Base-by-base conservation (phyloP, 2,113 vertebrate genomes). In the Pachyramphus minor region DNA sequence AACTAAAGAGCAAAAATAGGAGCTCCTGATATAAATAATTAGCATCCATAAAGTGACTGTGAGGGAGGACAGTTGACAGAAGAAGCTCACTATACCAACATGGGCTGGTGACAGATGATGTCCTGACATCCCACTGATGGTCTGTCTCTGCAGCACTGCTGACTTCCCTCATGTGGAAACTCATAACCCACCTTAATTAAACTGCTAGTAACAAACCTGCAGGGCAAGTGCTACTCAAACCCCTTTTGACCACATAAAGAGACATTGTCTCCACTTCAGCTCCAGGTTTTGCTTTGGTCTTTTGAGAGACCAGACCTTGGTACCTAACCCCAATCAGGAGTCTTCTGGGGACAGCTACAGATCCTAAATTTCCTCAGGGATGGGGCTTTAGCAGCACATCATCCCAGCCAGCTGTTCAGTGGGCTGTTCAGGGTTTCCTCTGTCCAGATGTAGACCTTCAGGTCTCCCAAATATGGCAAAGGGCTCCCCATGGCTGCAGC, bases 251-350 rank as follows among this genome's bases (percentile, higher is more conserved):
- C 35, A 15, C 17, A 24, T 1, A 58, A 69, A 69, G 22, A 56
- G 55, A 69, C 59, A 14, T 5, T 62, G 18, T 64, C 41, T 85
- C 30, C 27, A 47, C 7, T 50, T 59, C 42, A 67, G 31, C 31
- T 66, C 31, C 41, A 41, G 45, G 49, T 82, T 55, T 79, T 19
- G 13, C 44, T 76, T 62, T 1, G 0, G 33, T 62, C 21, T 69
- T 76, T 92, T 23, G n/a, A 58, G 44, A 85, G 28, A 66, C 39
- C 31, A 64, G 39, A 59, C 23, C 8, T 23, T 49, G 45, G 49
- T 53, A 31, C 1, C 1, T 28, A 62, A 71, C 7, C 6, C 28
- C 6, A 31, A 0, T 8, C 1, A 1, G 6, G n/a, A 88, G 31
- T 60, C 27, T 63, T 60, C 35, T 0, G 0, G 4, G 50, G 17